Base-by-base conservation (phyloP, 2,888 invertebrate genomes). In the Encarsia formosa region DNA sequence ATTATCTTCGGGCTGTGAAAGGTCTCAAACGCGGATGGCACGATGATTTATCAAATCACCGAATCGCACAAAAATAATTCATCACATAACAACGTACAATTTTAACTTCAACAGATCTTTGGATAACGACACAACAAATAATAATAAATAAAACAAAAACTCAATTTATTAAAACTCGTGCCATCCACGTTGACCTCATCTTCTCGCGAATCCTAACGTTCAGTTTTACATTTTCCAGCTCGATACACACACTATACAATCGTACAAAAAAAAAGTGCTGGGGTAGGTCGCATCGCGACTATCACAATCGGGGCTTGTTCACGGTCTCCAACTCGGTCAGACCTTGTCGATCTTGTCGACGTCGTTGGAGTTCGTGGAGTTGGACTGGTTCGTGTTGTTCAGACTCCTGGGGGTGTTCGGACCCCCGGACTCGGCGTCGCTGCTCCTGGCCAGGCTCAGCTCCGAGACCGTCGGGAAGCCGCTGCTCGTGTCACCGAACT, bases 281-380 rank as follows among this genome's bases (percentile, higher is more conserved):
- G n/a, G n/a, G n/a, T n/a, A 61, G 69, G 70, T 60, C 68, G 54
- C 66, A 63, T 59, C 63, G 57, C 61, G 64, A 64, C 71, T 73
- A 73, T 73, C 72, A 72, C 72, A 73, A 67, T 66, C 50, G 49
- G n/a, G n/a, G 5, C n/a, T 15, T n/a, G 32, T 32, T 8, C 19
- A 19, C 8, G 16, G 5, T 37, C 19, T 19, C 20, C 32, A 1
- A 26, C n/a, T 8, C 54, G 52, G 47, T 67, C 61, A 70, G 50
- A 65, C 63, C 54, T 67, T 70, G 11, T 67, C 66, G 24, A 61
- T 50, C 51, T 66, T 68, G 23, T 68, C 67, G n/a, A 43, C 61
- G 19, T 68, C 64, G 20, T 47, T 53, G 47, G 46, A 16, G 18
- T 48, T 53, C 4, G 63, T 63, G 9, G 67, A 64, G 49, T 63